Percentiles rank a stretch among this genome's conserved stretches.
Evolutionary conservation across 53 echinoderm and acorn worm species (phyloP).

Genomic region (Holothuria scabra): DNA sequence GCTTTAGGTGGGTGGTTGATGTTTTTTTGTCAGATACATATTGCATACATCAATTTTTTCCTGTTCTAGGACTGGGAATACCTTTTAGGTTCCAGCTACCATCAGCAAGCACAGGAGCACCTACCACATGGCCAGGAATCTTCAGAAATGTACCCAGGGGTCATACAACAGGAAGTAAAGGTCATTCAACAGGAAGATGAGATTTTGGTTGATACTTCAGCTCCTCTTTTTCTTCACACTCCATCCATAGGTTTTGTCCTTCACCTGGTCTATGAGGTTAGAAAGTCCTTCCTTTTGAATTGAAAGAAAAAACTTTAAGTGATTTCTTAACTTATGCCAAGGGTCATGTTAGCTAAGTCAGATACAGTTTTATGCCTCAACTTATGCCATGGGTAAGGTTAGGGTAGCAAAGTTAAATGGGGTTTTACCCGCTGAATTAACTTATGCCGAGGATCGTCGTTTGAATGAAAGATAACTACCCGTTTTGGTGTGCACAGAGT

Average conservation of each 20-base stretch:
- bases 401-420: no score
- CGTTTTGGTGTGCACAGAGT: no score
- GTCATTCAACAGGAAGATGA: conserved; percentile 8
- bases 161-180: conserved; percentile 30
- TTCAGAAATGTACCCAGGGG: background rate
- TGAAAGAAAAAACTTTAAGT: no score
- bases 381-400: no score
- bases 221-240: conserved; percentile 76
- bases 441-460: no score
- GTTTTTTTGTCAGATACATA: no score
- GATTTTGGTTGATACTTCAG: conserved; percentile 58
- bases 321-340: no score
- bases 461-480: no score
- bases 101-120: conserved; percentile 44
- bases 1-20: no score
- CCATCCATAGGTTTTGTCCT: conserved; percentile 76
- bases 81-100: conserved; percentile 80
- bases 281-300: background rate
- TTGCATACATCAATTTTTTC: background rate
- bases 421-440: no score
- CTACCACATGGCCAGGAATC: background rate
- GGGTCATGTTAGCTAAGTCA: no score
- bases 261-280: conserved; percentile 95
- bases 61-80: conserved; percentile 87
- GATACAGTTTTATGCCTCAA: no score